A percentile compares a stretch with the other conserved stretches of the same genome.
Evolutionary conservation across 2,113 vertebrate species (phyloP).

Genomic region (Sprattus sprattus): DNA sequence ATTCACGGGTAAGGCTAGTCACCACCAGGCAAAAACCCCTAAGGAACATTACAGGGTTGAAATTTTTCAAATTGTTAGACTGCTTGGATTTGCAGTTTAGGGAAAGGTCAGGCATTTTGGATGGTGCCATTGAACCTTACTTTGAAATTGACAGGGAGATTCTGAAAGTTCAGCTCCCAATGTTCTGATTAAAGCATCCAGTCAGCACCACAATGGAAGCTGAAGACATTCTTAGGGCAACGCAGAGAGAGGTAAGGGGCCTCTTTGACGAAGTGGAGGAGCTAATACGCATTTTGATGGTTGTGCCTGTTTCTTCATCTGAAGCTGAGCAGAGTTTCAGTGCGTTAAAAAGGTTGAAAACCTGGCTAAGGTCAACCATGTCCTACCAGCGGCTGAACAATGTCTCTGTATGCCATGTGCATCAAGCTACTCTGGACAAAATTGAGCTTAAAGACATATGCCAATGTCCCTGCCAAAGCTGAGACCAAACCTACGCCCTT

Average conservation of each 20-base stretch:
- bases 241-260: slow-evolving; percentile 20
- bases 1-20: slow-evolving; percentile 13
- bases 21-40: neutral
- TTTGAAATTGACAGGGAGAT: neutral
- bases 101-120: neutral
- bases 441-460: too few species aligned
- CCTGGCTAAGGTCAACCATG: neutral
- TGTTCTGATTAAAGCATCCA: slow-evolving; percentile 20
- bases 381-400: neutral
- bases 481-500: too few species aligned
- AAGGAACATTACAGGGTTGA: neutral
- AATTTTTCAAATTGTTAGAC: neutral
- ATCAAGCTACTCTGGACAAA: neutral
- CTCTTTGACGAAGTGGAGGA: too few species aligned
- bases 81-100: neutral
- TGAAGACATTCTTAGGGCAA: slow-evolving; percentile 20
- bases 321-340: too few species aligned
- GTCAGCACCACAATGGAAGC: slow-evolving; percentile 15
- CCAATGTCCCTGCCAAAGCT: too few species aligned
- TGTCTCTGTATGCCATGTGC: neutral
- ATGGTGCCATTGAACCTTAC: neutral
- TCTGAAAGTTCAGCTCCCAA: slow-evolving; percentile 12
- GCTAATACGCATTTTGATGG: too few species aligned
- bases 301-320: too few species aligned
- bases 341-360: too few species aligned